Evolutionary conservation across 2,113 vertebrate genomes (phyloP), one percentile per base, ranked within the genome.

Genomic region (Bubo bubo): DNA sequence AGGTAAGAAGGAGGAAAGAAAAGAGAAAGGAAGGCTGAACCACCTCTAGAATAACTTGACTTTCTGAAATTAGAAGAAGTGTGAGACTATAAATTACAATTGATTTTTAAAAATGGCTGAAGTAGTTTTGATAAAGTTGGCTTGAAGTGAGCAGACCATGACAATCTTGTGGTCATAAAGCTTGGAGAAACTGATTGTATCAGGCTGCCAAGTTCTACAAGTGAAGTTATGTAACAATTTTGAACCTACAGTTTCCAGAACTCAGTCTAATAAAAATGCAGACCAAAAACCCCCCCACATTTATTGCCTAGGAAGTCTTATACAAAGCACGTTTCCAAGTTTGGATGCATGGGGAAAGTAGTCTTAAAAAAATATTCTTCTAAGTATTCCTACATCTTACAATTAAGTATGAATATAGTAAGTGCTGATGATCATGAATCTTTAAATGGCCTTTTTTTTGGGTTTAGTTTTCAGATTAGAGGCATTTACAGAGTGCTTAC

Each of bases 251-350:
- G 49, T 56, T 91, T 73, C 20, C 27, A 86, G 30, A 83, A 88
- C 39, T 73, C 23, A 34, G 9, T 41, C 7, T 52, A 43, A 66
- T 20, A 75, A 21, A 27, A 41, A 6, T 1, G 3, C 37, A 62
- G 39, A 49, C 20, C 34, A 47, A 35, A 6, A 32, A 24, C 2
- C 3, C 12, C 3, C 2, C 6, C 1, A 3, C 6, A 63, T 30
- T 68, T 88, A 45, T 43, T 11, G 3, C 13, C 24, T 24, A 28
- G 6, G 14, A 59, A 77, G 12, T 43, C 27, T 80, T 73, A 45
- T 39, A 88, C 41, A 83, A 82, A 76, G 24, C 30, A 83, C 35
- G 4, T 86, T 80, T 60, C 41, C 35, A 70, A 24, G 32, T 62
- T 49, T 8, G 3, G 23, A 79, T 43, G 14, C 22, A 28, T 2